phyloP scores from a whole-genome alignment of 92 coral and sea anemone species.

The Paramuricea clavata region DNA sequence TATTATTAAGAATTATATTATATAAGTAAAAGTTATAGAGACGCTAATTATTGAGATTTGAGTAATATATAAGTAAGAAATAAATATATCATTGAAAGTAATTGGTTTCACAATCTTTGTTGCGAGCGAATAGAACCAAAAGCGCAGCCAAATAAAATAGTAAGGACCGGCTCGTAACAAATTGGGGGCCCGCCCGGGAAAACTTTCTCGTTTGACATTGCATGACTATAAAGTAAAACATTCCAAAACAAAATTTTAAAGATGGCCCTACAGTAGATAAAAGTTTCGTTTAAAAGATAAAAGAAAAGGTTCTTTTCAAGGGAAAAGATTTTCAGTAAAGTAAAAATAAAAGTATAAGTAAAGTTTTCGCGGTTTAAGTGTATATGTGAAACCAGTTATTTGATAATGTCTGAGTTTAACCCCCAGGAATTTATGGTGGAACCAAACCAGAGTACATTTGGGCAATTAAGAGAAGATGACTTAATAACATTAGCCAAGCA shows the following conservation, averaged over 20 bases:
- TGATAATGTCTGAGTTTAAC: constrained; percentile 17
- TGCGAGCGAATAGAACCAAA: too few species aligned
- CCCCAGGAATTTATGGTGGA: constrained; percentile 14
- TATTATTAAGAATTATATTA: too few species aligned
- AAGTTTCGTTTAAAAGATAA: neutral
- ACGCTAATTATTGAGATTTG: too few species aligned
- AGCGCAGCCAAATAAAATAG: neutral
- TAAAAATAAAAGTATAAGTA: neutral
- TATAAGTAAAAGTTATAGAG: too few species aligned
- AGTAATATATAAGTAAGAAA: too few species aligned
- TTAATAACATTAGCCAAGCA: constrained; percentile 22
- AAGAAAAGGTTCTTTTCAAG: neutral
- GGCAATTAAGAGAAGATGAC: constrained; percentile 16
- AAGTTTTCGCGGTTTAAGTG: too few species aligned
- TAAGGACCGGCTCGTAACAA: constrained; percentile 12
- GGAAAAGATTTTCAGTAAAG: neutral
- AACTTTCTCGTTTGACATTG: neutral
- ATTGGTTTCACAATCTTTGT: too few species aligned
- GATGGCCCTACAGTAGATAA: neutral
- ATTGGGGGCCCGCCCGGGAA: constrained; percentile 31
- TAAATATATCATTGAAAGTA: too few species aligned
- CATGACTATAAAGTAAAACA: neutral
- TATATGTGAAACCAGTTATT: too few species aligned
- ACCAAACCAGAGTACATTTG: constrained; percentile 9
- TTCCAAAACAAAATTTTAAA: neutral